Evolutionary conservation across 2,888 invertebrate genomes (phyloP).

Genomic region (Limenitis camilla): DNA sequence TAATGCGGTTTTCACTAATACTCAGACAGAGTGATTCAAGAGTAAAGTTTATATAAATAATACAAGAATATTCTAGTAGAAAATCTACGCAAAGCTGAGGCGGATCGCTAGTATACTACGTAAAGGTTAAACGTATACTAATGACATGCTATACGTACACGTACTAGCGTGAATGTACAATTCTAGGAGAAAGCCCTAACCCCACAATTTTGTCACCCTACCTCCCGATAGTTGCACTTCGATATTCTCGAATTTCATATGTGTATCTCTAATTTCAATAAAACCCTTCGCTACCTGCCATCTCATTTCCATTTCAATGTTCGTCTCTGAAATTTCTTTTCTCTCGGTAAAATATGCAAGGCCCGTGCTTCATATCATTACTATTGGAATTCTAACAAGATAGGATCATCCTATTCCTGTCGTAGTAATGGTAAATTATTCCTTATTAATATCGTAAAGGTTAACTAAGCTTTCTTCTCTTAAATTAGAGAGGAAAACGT

Average conservation of each 20-base stretch:
- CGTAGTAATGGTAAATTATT: no score
- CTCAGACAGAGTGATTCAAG: no score
- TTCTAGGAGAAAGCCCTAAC: slow-evolving; percentile 12
- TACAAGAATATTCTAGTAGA: no score
- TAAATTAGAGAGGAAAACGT: no score
- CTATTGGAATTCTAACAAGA: slow-evolving; percentile 64
- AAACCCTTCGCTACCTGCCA: slow-evolving; percentile 64
- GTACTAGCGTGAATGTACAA: not conserved
- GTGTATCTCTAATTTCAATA: slow-evolving; percentile 72
- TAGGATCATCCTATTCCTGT: slow-evolving; percentile 61
- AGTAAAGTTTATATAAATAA: no score
- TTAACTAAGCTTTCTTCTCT: no score
- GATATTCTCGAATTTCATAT: slow-evolving; percentile 50
- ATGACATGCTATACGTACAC: not conserved
- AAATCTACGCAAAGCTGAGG: no score
- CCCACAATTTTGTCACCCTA: slow-evolving; percentile 22
- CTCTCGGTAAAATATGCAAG: slow-evolving; percentile 66
- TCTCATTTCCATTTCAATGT: slow-evolving; percentile 73
- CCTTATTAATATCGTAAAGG: no score
- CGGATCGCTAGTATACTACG: not conserved
- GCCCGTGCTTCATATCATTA: slow-evolving; percentile 72
- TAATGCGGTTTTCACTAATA: no score
- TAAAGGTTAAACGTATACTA: not conserved
- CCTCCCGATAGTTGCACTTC: slow-evolving; percentile 20
- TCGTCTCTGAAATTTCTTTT: slow-evolving; percentile 67